These are phyloP conservation scores for Lycaena phlaeas DNA, from an alignment of 2,888 invertebrate genomes.

Conservation along the genomic window DNA sequence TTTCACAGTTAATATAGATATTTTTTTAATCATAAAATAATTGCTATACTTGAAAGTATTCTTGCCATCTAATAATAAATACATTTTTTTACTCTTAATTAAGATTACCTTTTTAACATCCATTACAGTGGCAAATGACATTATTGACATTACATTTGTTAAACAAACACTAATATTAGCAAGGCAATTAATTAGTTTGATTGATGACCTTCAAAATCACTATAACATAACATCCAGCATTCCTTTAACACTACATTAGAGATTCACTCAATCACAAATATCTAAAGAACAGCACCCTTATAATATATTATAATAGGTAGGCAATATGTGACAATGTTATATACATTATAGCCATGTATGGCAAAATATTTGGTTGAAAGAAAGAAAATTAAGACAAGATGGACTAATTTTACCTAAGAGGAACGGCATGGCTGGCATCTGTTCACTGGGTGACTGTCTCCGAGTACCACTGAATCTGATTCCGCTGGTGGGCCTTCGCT, in stretches of 20 bases:
- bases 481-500: constrained; percentile 76
- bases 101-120: too few species aligned
- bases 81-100: too few species aligned
- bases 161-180: too few species aligned
- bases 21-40: too few species aligned
- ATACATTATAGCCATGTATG: not conserved
- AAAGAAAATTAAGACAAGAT: constrained; percentile 14
- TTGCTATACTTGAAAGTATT: too few species aligned
- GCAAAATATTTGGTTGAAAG: constrained; percentile 17
- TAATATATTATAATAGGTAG: not conserved
- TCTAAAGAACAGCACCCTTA: not conserved
- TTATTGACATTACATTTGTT: too few species aligned
- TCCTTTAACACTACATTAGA: not conserved
- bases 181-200: too few species aligned
- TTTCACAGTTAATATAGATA: too few species aligned
- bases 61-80: too few species aligned
- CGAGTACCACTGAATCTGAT: constrained; percentile 77
- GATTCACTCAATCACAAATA: not conserved
- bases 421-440: constrained; percentile 77
- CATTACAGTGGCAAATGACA: too few species aligned
- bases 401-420: constrained; percentile 29
- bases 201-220: too few species aligned
- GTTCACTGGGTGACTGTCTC: constrained; percentile 78
- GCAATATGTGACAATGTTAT: constrained; percentile 3
- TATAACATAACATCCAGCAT: too few species aligned